phyloP scores from a whole-genome alignment of 2,888 invertebrate genomes.

The Conops quadrifasciatus region DNA sequence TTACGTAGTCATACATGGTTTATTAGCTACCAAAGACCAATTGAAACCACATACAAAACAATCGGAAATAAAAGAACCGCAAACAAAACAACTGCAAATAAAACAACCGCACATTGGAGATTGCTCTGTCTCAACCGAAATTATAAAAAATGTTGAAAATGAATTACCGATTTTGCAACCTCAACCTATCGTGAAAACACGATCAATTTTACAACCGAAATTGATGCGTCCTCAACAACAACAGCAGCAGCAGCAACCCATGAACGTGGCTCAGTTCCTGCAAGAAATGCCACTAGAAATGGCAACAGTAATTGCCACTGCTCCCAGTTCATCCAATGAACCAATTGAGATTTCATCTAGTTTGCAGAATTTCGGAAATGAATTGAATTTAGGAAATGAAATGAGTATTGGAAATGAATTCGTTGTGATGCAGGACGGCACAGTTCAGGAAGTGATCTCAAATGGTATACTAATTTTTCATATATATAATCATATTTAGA shows the following conservation, averaged over 20 bases:
- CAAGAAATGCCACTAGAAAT: conserved; percentile 28
- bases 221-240: background rate
- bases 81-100: conserved; percentile 8
- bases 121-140: background rate
- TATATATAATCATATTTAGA: background rate
- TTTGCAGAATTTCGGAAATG: conserved; percentile 26
- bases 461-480: conserved; percentile 40
- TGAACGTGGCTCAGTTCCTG: conserved; percentile 24
- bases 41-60: conserved; percentile 44
- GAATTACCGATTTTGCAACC: background rate
- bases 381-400: conserved; percentile 40
- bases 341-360: conserved; percentile 6
- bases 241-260: background rate
- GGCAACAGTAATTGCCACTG: conserved; percentile 27
- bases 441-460: conserved; percentile 53
- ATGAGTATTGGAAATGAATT: conserved; percentile 55
- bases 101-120: conserved; percentile 1
- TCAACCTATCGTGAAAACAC: conserved; percentile 19
- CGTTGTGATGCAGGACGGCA: conserved; percentile 56
- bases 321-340: background rate
- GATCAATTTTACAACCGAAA: conserved; percentile 22
- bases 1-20: conserved; percentile 47
- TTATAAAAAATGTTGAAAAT: conserved; percentile 27
- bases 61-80: background rate
- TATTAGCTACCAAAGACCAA: conserved; percentile 45